Evolutionary conservation across 2,888 invertebrate genomes (phyloP), one percentile per base, ranked within the genome.

Genomic region (Hyposoter didymator): DNA sequence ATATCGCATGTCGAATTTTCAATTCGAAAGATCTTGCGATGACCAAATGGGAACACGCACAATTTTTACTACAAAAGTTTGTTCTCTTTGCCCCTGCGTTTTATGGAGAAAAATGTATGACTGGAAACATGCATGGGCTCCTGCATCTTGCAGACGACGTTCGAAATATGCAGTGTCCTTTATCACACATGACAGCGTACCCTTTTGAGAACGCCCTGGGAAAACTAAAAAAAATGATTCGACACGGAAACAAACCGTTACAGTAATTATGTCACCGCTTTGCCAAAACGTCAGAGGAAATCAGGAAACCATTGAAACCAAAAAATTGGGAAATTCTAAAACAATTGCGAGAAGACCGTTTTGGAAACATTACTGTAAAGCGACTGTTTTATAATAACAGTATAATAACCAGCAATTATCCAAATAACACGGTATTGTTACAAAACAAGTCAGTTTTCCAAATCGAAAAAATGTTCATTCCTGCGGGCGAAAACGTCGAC

Each of bases 81-180:
- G 79, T 79, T 43, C 14, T 19, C 64, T 79, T 70, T 7, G 62
- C 72, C 28, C 45, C 72, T 17, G 19, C 59, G 14, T 45, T 72
- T 47, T 64, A 79, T 35, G 79, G 79, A 49, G 49, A 64, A 49
- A 32, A 47, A 67, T 49, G 67, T 73, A 35, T 85, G 19, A 52
- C 80, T 47, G 66, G 80, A 78, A 84, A 82, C 49, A 70, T 84
- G 52, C 87, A 87, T 52, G 49, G 49, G 80, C 52, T 84, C 35
- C 49, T 84, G n/a, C 87, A 87, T 72, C 45, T 87, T n/a, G 83
- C 85, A 28, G 84, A 87, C 47, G 87, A 87, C 52, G 83, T 85
- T 14, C 22, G 14, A 8, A 49, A 70, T 66, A 82, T 81, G 74
- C 62, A 84, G 39, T 82, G 78, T 66, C 47, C 86, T 32, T 47